Percentiles rank a stretch among this genome's conserved stretches.
phyloP scores from a whole-genome alignment of 1,140 invertebrate species.

The Antheraea pernyi region DNA sequence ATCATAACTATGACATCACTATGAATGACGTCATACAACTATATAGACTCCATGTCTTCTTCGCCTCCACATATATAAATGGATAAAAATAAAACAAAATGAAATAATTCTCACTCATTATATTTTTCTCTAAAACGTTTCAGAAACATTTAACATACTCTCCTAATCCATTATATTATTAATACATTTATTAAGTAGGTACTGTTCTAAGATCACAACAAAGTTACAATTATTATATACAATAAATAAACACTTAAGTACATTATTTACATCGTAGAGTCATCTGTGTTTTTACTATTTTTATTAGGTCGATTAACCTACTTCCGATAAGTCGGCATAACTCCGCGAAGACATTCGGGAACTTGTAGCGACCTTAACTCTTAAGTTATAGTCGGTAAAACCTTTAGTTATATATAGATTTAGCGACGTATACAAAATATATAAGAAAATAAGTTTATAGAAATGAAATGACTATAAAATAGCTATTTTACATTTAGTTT shows the following conservation, averaged over 20 bases:
- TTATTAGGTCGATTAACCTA: not conserved
- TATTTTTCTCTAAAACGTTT: constrained; percentile 38
- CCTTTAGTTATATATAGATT: not conserved
- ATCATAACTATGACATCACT: too few species aligned
- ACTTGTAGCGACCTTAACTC: not conserved
- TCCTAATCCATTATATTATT: constrained; percentile 26
- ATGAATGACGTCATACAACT: too few species aligned
- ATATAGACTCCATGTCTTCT: too few species aligned
- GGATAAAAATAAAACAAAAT: constrained; percentile 12
- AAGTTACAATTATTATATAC: constrained; percentile 53
- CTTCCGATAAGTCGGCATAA: not conserved
- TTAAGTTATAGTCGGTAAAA: not conserved
- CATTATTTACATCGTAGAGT: constrained; percentile 58
- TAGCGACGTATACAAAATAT: too few species aligned
- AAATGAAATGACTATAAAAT: too few species aligned
- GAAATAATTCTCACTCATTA: constrained; percentile 34
- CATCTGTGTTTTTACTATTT: constrained; percentile 32
- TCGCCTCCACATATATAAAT: too few species aligned
- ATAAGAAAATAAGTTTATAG: too few species aligned
- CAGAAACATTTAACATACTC: constrained; percentile 40
- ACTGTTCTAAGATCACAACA: constrained; percentile 60
- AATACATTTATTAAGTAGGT: constrained; percentile 22
- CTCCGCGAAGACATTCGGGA: not conserved
- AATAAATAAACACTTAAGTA: constrained; percentile 54
- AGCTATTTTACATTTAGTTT: too few species aligned